Conservation (phyloP, 1,140 invertebrate genomes). For the Euborellia annulipes region DNA sequence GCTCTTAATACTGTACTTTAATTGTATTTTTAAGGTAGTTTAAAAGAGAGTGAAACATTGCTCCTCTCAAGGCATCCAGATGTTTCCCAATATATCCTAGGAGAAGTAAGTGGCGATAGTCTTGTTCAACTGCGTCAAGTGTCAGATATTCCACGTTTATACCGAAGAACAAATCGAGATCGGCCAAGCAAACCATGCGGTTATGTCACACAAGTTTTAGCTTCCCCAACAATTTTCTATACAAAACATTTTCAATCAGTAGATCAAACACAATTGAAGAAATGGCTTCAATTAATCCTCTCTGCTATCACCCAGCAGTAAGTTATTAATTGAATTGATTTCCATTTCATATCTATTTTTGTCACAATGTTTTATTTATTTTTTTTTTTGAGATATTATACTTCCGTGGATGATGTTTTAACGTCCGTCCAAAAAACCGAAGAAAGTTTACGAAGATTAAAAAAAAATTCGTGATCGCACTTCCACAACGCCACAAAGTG, state of each 20-base stretch:
- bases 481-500: conserved; percentile 19
- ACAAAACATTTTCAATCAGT: conserved; percentile 29
- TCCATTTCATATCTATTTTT: too few relatives aligned
- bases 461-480: conserved; percentile 51
- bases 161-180: conserved; percentile 81
- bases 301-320: conserved; percentile 49
- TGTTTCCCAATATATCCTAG: conserved; percentile 38
- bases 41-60: conserved; percentile 31
- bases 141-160: conserved; percentile 80
- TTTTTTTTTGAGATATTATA: conserved; percentile 51
- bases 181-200: conserved; percentile 58
- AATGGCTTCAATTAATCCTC: conserved; percentile 39
- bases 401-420: conserved; percentile 68
- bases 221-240: conserved; percentile 43
- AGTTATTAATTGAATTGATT: too few relatives aligned
- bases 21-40: conserved; percentile 23
- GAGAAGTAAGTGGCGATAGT: conserved; percentile 37
- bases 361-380: too few relatives aligned
- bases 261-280: conserved; percentile 18
- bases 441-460: conserved; percentile 74
- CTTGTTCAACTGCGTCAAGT: conserved; percentile 51
- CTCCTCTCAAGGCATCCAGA: conserved; percentile 32
- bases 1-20: not conserved
- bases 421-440: conserved; percentile 89
- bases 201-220: conserved; percentile 56